Base-by-base conservation (phyloP, 2,888 invertebrate species). In the Eupithecia centaureata region DNA sequence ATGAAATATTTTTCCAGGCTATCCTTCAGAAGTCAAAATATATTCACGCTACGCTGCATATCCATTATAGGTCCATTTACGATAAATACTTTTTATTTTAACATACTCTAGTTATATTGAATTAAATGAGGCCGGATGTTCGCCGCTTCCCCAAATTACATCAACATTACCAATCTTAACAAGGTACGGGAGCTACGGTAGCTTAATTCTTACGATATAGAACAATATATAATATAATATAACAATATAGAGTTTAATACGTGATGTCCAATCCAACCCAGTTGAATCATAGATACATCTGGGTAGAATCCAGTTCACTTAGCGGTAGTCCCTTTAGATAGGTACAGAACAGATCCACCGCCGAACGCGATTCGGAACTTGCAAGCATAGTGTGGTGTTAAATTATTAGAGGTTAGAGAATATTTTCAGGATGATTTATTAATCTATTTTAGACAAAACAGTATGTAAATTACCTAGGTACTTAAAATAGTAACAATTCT, bases 51-150 rank as follows among this genome's bases (percentile, higher is more conserved):
- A 75, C 77, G 79, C 70, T 83, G 86, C 71, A 69, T 77, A 72
- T 82, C 85, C 83, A 87, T 87, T 86, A 85, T 81, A 78, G 57
- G 77, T 82, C 79, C 83, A 86, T 86, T 87, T 85, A 84, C 77
- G 74, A 81, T 79, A 81, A 82, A 80, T 80, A 79, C 76, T 79
- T 78, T 84, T 78, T 82, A 83, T 83, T 82, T 80, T 81, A 76
- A 79, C 77, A 72, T 78, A 30, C 13, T 57, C 22, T 57, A 76
- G 76, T 79, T 82, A 78, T 83, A 85, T 86, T 85, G 83, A 84
- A 87, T 86, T 85, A 84, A 82, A 82, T 73, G 77, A 72, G 75
- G 69, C 83, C 87, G 88, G 88, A 88, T 82, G 86, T 71, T 68
- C 73, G 78, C 76, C 77, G 80, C 81, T 85, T 83, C 79, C 78